These are phyloP conservation scores for Mirza zaza DNA, from an alignment of 2,113 vertebrate species.

Conservation along the genomic window DNA sequence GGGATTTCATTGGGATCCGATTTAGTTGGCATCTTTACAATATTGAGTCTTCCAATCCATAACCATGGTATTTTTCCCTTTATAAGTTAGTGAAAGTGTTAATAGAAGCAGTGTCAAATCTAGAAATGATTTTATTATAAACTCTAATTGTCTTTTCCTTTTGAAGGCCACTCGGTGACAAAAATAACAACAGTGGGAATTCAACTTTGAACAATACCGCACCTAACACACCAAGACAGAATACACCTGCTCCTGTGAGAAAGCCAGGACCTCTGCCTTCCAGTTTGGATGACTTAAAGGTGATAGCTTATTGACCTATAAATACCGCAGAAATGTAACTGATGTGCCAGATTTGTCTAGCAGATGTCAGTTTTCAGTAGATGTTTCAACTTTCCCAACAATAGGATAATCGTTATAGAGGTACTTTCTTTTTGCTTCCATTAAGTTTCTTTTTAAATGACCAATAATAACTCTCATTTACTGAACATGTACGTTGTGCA, in stretches of 20 bases:
- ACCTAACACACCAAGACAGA: constrained; percentile 85
- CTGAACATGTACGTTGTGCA: background rate
- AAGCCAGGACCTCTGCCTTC: constrained; percentile 93
- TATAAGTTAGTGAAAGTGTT: background rate
- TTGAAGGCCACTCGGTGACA: constrained; percentile 90
- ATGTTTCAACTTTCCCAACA: background rate
- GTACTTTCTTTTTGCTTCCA: background rate
- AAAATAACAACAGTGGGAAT: constrained; percentile 84
- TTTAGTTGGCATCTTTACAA: background rate
- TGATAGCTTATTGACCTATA: constrained; percentile 71
- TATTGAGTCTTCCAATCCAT: background rate
- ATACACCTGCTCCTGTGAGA: constrained; percentile 83
- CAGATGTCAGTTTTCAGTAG: background rate
- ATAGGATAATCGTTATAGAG: background rate
- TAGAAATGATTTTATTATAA: constrained; percentile 9
- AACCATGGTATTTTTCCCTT: background rate
- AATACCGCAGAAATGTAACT: background rate
- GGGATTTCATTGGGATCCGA: background rate
- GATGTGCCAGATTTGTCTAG: background rate
- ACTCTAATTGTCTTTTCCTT: constrained; percentile 55
- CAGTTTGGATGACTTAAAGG: constrained; percentile 98
- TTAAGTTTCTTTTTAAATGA: background rate
- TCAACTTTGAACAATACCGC: constrained; percentile 79
- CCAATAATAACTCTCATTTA: background rate
- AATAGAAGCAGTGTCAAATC: background rate